Conservation (phyloP, 1,140 invertebrate genomes). For the Holcopasites calliopsidis region DNA sequence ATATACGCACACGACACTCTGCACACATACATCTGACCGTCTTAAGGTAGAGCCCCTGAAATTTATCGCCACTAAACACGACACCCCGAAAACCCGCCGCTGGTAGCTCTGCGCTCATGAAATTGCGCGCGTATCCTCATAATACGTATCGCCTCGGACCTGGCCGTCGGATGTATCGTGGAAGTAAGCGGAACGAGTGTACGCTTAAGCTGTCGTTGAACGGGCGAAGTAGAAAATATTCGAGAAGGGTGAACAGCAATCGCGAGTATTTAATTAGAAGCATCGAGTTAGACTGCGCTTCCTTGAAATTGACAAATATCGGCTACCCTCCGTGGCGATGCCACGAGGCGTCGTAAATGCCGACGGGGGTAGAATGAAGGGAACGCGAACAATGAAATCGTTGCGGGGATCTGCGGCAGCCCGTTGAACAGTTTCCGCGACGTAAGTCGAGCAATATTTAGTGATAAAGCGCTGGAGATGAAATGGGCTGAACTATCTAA, state of each 20-base stretch:
- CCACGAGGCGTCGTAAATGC: background rate
- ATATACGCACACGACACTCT: too few relatives aligned
- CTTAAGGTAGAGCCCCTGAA: slow-evolving; percentile 55
- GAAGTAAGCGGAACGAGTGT: too few relatives aligned
- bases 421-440: slow-evolving; percentile 22
- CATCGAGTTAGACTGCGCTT: slow-evolving; percentile 25
- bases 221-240: too few relatives aligned
- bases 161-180: slow-evolving; percentile 3
- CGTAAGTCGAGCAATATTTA: slow-evolving; percentile 55
- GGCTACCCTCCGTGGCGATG: background rate
- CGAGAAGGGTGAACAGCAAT: too few relatives aligned
- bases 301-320: slow-evolving; percentile 9
- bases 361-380: slow-evolving; percentile 30
- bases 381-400: slow-evolving; percentile 56
- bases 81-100: slow-evolving; percentile 47
- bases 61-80: slow-evolving; percentile 65
- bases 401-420: slow-evolving; percentile 16
- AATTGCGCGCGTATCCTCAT: slow-evolving; percentile 49
- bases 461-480: slow-evolving; percentile 51
- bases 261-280: slow-evolving; percentile 14
- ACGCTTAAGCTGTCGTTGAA: slow-evolving; percentile 20
- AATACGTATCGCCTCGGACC: slow-evolving; percentile 39
- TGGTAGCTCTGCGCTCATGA: slow-evolving; percentile 32
- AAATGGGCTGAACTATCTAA: slow-evolving; percentile 59
- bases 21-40: slow-evolving; percentile 31